Base-by-base conservation (phyloP, 2,888 invertebrate genomes). In the Altica lythri region DNA sequence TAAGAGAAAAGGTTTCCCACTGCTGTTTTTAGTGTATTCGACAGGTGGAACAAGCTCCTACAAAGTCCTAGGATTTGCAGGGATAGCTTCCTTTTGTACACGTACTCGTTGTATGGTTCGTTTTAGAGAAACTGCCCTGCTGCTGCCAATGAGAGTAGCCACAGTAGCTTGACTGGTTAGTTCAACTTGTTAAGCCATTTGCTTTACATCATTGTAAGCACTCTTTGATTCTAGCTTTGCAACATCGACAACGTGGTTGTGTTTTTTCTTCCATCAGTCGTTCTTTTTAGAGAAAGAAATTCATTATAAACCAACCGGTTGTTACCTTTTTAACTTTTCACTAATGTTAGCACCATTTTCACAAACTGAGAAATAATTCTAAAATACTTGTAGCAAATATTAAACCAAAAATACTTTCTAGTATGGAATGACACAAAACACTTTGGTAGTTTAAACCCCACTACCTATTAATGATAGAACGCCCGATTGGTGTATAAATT, bases 91-190 rank as follows among this genome's bases (percentile, higher is more conserved):
- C 10, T 29, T 9, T 29, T 29, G 9, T 29, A n/a, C n/a, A 29
- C 29, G 29, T 29, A 29, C 29, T 29, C 29, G 29, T 29, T 29
- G 29, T n/a, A 29, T 29, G 2, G 29, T 29, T 29, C 29, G 29
- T 29, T 29, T 29, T 29, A 29, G 10, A 10, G 29, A 29, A 2
- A 29, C 29, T 29, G 29, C 10, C 29, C 29, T 29, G 29, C 29
- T n/a, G 29, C 29, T 29, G 29, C 29, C 9, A 10, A 29, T n/a
- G 29, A 29, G 9, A 29, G 9, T 10, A 2, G 29, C 4, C 4
- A 29, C 9, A n/a, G 10, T 1, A n/a, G 29, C 3, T 4, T 29
- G 29, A 9, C n/a, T 9, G 9, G 29, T 29, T 29, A 10, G 29
- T 29, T 29, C 29, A 10, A 29, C 10, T 9, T 29, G 9, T 29